These are phyloP conservation scores for Dipodomys ordii DNA, from an alignment of 2,113 vertebrate species.

Conservation along the genomic window DNA sequence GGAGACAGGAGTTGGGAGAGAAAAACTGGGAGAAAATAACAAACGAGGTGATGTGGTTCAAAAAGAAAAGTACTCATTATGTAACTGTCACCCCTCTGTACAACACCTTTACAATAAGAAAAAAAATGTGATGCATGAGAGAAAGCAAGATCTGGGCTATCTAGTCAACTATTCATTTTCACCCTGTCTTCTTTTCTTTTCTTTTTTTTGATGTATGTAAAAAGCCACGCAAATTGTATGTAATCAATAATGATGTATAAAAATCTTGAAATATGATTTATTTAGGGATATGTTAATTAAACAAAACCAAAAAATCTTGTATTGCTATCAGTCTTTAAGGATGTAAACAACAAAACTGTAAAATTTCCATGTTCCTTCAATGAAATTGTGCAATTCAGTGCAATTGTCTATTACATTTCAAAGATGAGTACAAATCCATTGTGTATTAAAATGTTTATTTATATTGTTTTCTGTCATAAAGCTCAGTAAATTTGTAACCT, in stretches of 20 bases:
- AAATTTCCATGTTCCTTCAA: background rate
- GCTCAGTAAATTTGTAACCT: background rate
- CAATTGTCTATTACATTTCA: background rate
- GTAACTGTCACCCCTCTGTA: no score
- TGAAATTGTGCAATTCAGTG: background rate
- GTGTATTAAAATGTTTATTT: background rate
- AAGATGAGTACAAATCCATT: conserved; percentile 38
- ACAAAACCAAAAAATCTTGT: background rate
- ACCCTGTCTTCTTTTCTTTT: background rate
- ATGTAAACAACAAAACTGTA: background rate
- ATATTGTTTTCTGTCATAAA: conserved; percentile 28
- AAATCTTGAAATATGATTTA: background rate
- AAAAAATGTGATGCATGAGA: background rate
- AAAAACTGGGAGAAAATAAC: no score
- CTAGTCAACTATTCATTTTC: background rate
- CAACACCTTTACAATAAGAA: background rate
- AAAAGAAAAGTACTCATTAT: no score
- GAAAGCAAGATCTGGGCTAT: background rate
- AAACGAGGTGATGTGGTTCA: no score
- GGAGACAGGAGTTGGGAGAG: no score
- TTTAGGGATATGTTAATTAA: background rate
- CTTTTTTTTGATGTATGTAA: background rate
- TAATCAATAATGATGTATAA: background rate
- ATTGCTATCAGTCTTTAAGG: background rate
- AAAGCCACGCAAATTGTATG: background rate